Evolutionary conservation across 2,888 invertebrate species (phyloP).

Genomic region (Agrotis segetum): DNA sequence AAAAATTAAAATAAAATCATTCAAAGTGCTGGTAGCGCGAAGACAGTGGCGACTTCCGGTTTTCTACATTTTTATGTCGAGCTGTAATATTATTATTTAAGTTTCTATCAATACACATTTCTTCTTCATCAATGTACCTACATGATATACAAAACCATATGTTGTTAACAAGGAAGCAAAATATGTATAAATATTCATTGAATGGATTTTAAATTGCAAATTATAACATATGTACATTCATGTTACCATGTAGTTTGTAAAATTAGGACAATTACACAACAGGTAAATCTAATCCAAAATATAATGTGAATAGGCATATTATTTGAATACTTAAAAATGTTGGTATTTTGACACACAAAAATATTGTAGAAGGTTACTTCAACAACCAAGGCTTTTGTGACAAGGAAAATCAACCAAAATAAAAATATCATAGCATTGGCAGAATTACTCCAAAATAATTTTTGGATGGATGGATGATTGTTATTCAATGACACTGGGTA

Average conservation of each 20-base stretch:
- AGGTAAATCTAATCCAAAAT: conserved; percentile 27
- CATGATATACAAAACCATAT: no score
- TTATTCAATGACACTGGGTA: no score
- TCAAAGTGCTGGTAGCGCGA: no score
- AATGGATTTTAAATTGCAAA: conserved; percentile 9
- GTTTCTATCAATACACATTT: background rate
- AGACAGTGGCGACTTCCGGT: no score
- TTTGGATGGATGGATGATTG: no score
- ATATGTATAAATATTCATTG: conserved; percentile 4
- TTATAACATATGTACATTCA: background rate
- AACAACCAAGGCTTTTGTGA: no score
- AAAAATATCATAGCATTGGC: background rate
- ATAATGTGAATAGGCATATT: background rate
- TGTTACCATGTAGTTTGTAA: no score
- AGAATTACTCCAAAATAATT: background rate
- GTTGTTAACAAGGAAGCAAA: conserved; percentile 11
- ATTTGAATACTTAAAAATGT: background rate
- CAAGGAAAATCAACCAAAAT: background rate
- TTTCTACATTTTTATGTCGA: no score
- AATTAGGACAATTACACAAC: background rate
- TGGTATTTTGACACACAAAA: background rate
- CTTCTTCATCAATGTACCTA: no score
- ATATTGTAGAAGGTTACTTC: background rate
- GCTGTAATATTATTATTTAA: no score
- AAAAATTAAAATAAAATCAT: no score